A percentile compares a stretch with the other conserved stretches of the same genome.
Evolutionary conservation across 1,140 invertebrate genomes (phyloP).

Genomic region (Eupeodes corollae): DNA sequence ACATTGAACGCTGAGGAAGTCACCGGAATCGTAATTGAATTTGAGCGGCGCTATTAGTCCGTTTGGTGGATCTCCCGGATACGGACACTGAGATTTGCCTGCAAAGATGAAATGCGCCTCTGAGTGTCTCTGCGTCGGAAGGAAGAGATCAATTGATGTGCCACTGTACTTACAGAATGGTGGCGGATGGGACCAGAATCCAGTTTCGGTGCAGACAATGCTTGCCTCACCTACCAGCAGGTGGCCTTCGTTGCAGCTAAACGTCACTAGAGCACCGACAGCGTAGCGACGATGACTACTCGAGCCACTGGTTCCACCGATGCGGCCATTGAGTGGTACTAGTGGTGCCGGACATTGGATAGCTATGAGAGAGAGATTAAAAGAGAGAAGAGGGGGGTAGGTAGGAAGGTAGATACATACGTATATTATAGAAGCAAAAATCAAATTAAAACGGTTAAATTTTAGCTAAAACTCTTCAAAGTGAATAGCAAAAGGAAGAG

Average conservation of each 20-base stretch:
- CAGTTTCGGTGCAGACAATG: constrained; percentile 74
- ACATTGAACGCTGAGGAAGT: constrained; percentile 60
- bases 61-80: constrained; percentile 59
- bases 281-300: constrained; percentile 42
- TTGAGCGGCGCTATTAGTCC: constrained; percentile 60
- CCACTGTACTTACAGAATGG: constrained; percentile 54
- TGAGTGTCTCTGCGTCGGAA: constrained; percentile 4
- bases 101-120: constrained; percentile 7
- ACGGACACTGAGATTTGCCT: constrained; percentile 65
- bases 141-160: neutral
- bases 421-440: neutral
- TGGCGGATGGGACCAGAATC: constrained; percentile 75
- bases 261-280: constrained; percentile 67
- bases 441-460: neutral
- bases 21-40: constrained; percentile 64
- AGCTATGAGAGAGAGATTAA: constrained; percentile 42
- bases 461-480: too few relatives aligned
- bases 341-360: constrained; percentile 65
- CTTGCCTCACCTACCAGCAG: constrained; percentile 64
- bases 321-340: constrained; percentile 57
- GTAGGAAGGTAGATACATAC: constrained; percentile 7
- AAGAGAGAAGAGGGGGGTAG: constrained; percentile 4
- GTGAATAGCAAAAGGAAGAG: too few relatives aligned
- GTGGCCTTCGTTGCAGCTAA: constrained; percentile 58
- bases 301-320: constrained; percentile 42